Percentiles rank a stretch among this genome's conserved stretches.
Evolutionary conservation across 2,797 vertebrate species (phyloP).

Genomic region (Moxostoma hubbsi): DNA sequence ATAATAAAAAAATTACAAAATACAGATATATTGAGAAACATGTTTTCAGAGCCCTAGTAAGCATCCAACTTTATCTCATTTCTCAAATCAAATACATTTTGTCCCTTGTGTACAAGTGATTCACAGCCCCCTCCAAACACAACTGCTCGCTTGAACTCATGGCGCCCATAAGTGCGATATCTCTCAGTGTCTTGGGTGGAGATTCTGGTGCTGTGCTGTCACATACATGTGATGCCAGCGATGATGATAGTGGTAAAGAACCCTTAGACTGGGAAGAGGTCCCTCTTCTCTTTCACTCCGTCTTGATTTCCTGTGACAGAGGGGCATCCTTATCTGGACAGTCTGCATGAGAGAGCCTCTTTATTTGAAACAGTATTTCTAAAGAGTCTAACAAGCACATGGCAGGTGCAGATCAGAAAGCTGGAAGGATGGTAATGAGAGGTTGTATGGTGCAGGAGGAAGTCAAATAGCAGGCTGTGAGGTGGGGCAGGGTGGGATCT

Average conservation of each 20-base stretch:
- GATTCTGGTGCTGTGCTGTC: neutral
- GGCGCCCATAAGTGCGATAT: neutral
- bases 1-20: no score
- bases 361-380: slow-evolving; percentile 74
- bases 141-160: slow-evolving; percentile 1
- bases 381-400: slow-evolving; percentile 67
- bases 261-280: slow-evolving; percentile 59
- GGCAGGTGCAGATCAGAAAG: slow-evolving; percentile 69
- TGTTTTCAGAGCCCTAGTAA: neutral
- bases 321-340: slow-evolving; percentile 66
- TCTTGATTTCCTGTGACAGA: slow-evolving; percentile 38
- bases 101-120: neutral
- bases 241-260: slow-evolving; percentile 63
- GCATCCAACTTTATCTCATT: neutral
- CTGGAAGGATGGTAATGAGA: slow-evolving; percentile 68
- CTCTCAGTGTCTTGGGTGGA: neutral
- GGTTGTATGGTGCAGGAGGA: slow-evolving; percentile 46
- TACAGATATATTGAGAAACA: no score
- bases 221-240: neutral
- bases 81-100: neutral
- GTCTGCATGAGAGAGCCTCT: slow-evolving; percentile 69
- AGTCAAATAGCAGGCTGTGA: slow-evolving; percentile 51
- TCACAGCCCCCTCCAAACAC: neutral
- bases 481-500: slow-evolving; percentile 5
- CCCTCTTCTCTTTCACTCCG: slow-evolving; percentile 6